Base-by-base conservation (phyloP, 2,888 invertebrate genomes). In the Eurytoma adleriae region DNA sequence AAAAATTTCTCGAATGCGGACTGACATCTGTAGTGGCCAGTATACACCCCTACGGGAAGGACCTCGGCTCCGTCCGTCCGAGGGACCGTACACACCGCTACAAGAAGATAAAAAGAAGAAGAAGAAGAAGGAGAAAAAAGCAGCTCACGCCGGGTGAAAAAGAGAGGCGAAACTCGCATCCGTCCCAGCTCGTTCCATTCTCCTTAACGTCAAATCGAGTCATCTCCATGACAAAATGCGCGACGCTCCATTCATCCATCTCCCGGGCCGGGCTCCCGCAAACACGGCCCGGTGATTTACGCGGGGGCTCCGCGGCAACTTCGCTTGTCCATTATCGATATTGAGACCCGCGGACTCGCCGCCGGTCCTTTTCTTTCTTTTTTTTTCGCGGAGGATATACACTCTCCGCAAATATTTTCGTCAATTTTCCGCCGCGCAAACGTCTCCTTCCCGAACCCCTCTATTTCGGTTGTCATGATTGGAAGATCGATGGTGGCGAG, bases 171-270 rank as follows among this genome's bases (percentile, higher is more conserved):
- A 61, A 61, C 24, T 20, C 27, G 4, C 54, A n/a, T 61, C 61
- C 27, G 59, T 24, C 61, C 48, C 54, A 16, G 5, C 18, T 40
- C 64, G 67, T 67, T 70, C 70, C 48, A 66, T 71, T 66, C 71
- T 70, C 77, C 77, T 76, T 62, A 76, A 76, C 68, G 76, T 76
- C 76, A 54, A 76, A 76, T 76, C 76, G 69, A 78, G 77, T 78
- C 50, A 70, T 78, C 64, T 64, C 64, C 70, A 16, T 70, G 77
- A 78, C 77, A 70, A 78, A 78, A 71, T 48, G 59, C 66, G 48
- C 71, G 50, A 70, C 69, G 5, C n/a, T 66, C 66, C 66, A 78
- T 78, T 78, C 77, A 71, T 71, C 77, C 77, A 50, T 27, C 7
- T 62, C 52, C 16, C 14, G 18, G 2, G 24, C 68, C n/a, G 24